Evolutionary conservation across 2,113 vertebrate species (phyloP), one percentile per base, ranked within the genome.

Genomic region (Poeciliopsis retropinna): DNA sequence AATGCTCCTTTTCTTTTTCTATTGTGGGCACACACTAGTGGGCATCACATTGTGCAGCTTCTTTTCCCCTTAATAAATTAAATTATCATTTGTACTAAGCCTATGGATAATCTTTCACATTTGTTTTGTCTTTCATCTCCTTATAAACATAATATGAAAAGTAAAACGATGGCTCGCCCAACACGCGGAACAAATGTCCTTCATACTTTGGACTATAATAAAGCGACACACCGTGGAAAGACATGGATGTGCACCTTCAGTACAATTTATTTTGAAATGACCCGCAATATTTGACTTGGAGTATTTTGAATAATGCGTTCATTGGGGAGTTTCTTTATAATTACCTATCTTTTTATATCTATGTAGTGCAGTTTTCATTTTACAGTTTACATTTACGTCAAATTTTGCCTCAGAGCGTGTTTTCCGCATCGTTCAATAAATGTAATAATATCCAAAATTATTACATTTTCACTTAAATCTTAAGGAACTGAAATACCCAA

Each of bases 201-300:
- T 19, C 44, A 44, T 37, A 67, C 28, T 47, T 47, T 68, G 12
- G 17, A 15, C 25, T 39, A 44, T 60, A 25, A 47, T 82, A 74
- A 7, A 66, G 85, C 80, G 27, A 75, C 60, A 2, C 78, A 28
- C 2, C 61, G 86, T 79, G 91, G 87, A 62, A 0, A 0, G 1
- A 15, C 4, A 2, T 0, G 64, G n/a, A 62, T 2, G 44, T 82
- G 72, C 76, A 85, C 15, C 28, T 54, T 60, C 3, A 41, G 6
- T 22, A 11, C 12, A 9, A 15, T 76, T 28, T 15, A 25, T 14
- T 51, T 51, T 71, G n/a, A 13, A 12, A 63, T 71, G 64, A 41
- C 28, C 66, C 73, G 80, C 73, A 64, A 14, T 37, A 5, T 29
- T 31, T 15, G 7, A 57, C 25, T 25, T n/a, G 17, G 14, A 47